Conservation (phyloP, 2,888 invertebrate species). For the Aphrophora alni region DNA sequence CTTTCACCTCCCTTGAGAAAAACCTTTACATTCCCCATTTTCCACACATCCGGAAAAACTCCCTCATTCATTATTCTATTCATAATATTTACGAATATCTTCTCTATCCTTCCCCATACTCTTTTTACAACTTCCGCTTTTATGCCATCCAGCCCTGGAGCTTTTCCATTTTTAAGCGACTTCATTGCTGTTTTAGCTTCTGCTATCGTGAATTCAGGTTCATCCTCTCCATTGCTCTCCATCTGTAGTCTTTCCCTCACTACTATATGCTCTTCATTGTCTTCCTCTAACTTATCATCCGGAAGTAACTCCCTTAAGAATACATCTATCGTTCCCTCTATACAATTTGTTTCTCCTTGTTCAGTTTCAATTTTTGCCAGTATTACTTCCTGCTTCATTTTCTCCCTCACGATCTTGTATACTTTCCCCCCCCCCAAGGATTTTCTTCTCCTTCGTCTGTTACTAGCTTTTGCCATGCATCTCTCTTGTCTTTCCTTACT, state of each 20-base stretch:
- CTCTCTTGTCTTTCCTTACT: not conserved
- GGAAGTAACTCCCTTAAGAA: not conserved
- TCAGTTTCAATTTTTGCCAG: not conserved
- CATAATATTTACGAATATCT: not conserved
- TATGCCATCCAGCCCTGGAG: not conserved
- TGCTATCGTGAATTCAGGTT: not conserved
- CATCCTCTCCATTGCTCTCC: not conserved
- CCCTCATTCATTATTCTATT: not conserved
- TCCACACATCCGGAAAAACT: not conserved
- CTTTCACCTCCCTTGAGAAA: not conserved
- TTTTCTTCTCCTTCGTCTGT: not conserved
- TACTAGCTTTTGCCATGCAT: not conserved
- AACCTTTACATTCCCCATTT: not conserved
- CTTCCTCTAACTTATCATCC: not conserved
- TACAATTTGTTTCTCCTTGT: not conserved
- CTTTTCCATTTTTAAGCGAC: not conserved
- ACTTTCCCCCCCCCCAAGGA: conserved; percentile 3
- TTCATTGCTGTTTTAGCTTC: not conserved
- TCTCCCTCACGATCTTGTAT: not conserved
- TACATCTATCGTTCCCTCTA: not conserved
- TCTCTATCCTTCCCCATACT: not conserved
- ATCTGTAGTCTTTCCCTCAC: not conserved
- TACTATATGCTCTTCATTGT: not conserved
- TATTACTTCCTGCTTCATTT: not conserved
- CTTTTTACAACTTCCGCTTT: not conserved